These are phyloP conservation scores for Parochlus steinenii DNA, from an alignment of 2,888 invertebrate genomes.

Conservation along the genomic window DNA sequence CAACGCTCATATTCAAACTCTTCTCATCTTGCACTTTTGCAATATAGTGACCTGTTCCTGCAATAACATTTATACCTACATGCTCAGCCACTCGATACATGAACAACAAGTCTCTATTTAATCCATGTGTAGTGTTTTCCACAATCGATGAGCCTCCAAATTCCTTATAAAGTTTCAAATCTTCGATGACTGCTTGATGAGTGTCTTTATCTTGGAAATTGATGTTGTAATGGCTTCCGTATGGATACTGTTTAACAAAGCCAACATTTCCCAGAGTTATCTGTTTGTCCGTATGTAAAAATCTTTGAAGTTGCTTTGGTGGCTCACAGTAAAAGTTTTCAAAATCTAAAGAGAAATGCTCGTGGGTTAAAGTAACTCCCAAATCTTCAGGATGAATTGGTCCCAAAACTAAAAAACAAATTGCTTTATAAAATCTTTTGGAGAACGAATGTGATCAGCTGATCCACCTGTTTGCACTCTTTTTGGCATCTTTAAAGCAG, in stretches of 20 bases:
- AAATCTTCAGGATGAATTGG: conserved; percentile 36
- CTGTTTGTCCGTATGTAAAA: conserved; percentile 25
- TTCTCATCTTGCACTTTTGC: conserved; percentile 38
- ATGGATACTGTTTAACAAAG: conserved; percentile 53
- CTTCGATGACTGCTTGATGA: conserved; percentile 41
- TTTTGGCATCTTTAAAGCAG: no score
- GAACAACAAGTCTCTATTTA: conserved; percentile 43
- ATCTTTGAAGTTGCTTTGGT: conserved; percentile 31
- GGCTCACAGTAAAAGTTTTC: conserved; percentile 42
- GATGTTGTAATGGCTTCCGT: conserved; percentile 48
- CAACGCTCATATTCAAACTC: conserved; percentile 34
- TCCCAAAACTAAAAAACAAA: conserved; percentile 60
- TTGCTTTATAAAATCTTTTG: no score
- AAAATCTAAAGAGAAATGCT: conserved; percentile 53
- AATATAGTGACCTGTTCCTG: conserved; percentile 66
- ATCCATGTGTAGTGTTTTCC: conserved; percentile 59
- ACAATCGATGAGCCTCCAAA: conserved; percentile 61
- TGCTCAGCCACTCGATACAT: conserved; percentile 40
- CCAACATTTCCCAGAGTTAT: conserved; percentile 42
- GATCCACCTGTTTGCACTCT: no score
- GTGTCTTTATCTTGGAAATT: conserved; percentile 40
- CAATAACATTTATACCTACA: conserved; percentile 52
- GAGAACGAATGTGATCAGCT: no score
- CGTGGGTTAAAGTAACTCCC: conserved; percentile 55
- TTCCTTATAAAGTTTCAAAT: conserved; percentile 44